A percentile compares a stretch with the other conserved stretches of the same genome.
phyloP scores from a whole-genome alignment of 2,888 invertebrate genomes.

The Polymixis lichenea region DNA sequence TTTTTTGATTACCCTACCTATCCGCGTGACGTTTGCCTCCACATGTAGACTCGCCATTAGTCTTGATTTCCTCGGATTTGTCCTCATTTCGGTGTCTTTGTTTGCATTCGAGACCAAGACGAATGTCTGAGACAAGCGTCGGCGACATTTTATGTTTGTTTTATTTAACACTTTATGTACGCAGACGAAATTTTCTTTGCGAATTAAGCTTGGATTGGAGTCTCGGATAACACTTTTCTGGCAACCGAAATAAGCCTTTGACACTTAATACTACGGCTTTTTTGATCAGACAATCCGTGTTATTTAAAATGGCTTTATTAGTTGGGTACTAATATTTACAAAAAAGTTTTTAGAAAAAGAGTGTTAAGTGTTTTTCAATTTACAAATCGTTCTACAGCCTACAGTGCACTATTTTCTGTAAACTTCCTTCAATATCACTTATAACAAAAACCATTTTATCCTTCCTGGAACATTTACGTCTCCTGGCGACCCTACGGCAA shows the following conservation, averaged over 20 bases:
- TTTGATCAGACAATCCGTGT: not conserved
- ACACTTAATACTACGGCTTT: not conserved
- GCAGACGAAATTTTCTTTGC: slow-evolving; percentile 3
- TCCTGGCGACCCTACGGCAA: slow-evolving; percentile 43
- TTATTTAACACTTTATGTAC: slow-evolving; percentile 35
- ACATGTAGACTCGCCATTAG: slow-evolving; percentile 42
- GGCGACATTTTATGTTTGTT: slow-evolving; percentile 38
- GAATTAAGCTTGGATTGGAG: not conserved
- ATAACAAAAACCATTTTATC: slow-evolving; percentile 38
- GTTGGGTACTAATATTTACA: not conserved
- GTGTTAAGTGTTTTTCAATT: not conserved
- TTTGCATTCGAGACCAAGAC: slow-evolving; percentile 41
- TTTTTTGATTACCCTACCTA: slow-evolving; percentile 58
- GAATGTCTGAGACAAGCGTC: slow-evolving; percentile 29
- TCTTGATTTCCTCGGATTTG: slow-evolving; percentile 49
- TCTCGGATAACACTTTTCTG: not conserved
- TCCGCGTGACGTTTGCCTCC: slow-evolving; percentile 18
- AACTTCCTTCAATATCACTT: not conserved
- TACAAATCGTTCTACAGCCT: not conserved
- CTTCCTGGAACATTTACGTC: slow-evolving; percentile 33
- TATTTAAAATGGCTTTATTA: not conserved
- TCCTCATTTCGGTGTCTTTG: slow-evolving; percentile 47
- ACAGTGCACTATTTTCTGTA: not conserved
- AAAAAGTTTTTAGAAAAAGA: not conserved
- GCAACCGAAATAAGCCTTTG: not conserved